Conservation (phyloP, 2,113 vertebrate species). For the Chinchilla lanigera region DNA sequence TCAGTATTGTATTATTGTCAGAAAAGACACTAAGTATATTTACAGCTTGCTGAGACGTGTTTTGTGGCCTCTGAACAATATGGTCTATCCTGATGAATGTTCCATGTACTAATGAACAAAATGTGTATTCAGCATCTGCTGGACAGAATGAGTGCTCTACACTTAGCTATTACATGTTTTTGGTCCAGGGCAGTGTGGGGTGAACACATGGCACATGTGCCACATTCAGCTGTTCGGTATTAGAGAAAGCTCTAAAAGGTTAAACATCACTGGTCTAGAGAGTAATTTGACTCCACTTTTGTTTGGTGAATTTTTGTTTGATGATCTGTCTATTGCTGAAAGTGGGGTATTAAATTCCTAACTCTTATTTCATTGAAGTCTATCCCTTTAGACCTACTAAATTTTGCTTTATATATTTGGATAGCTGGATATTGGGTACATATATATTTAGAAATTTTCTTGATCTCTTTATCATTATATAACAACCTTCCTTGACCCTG, state of each 20-base stretch:
- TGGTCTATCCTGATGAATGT: neutral
- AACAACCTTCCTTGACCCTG: neutral
- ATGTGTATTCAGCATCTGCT: too few species aligned
- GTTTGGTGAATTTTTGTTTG: neutral
- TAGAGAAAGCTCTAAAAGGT: neutral
- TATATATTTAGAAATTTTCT: neutral
- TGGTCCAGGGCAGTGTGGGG: neutral
- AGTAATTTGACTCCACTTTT: neutral
- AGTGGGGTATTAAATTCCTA: neutral
- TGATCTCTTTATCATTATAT: neutral
- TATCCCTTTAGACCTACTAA: neutral
- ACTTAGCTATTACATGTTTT: neutral
- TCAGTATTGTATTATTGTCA: neutral
- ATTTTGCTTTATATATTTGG: neutral
- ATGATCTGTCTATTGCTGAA: neutral
- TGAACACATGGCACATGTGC: neutral
- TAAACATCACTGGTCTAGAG: neutral
- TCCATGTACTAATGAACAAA: too few species aligned
- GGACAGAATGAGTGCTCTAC: neutral
- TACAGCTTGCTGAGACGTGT: neutral
- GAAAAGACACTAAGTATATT: neutral
- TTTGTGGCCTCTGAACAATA: neutral
- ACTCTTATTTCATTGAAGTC: neutral
- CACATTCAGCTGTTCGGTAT: neutral
- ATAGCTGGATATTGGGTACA: neutral